phyloP scores from a whole-genome alignment of 2,113 vertebrate genomes.

The Condylura cristata region DNA sequence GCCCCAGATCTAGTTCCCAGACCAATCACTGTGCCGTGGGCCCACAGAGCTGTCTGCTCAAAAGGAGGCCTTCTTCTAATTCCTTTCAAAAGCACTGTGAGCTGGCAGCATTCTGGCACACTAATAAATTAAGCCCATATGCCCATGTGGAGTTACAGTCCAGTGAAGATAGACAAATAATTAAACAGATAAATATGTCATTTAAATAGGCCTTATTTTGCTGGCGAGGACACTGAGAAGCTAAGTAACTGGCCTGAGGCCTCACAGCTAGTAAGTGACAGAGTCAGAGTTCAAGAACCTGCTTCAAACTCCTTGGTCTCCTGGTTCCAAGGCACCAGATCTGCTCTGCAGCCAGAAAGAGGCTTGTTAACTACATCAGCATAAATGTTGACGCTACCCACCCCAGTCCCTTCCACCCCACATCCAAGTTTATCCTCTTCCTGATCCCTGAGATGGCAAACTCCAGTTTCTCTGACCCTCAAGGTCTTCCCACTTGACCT shows the following conservation, averaged over 20 bases:
- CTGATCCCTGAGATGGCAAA: background rate
- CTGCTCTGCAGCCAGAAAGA: background rate
- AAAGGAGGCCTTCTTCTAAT: background rate
- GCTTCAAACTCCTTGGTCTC: background rate
- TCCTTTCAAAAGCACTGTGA: background rate
- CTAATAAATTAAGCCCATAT: background rate
- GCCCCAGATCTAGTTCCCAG: background rate
- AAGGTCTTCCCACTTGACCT: background rate
- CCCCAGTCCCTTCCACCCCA: fast-evolving
- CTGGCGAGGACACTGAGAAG: background rate
- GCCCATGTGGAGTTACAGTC: background rate
- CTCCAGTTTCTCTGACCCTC: background rate
- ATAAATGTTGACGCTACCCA: background rate
- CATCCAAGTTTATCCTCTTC: background rate
- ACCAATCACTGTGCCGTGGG: background rate
- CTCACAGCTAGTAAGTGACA: background rate
- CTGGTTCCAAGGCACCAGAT: background rate
- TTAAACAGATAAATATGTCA: background rate
- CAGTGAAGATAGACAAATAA: background rate
- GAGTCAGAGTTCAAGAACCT: background rate
- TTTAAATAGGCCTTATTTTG: background rate
- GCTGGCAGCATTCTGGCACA: background rate
- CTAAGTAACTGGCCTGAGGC: background rate
- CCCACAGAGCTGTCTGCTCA: background rate
- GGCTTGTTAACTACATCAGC: background rate